These are phyloP conservation scores for Tetragnatha versicolor DNA, from an alignment of 1,140 invertebrate genomes.

Conservation along the genomic window DNA sequence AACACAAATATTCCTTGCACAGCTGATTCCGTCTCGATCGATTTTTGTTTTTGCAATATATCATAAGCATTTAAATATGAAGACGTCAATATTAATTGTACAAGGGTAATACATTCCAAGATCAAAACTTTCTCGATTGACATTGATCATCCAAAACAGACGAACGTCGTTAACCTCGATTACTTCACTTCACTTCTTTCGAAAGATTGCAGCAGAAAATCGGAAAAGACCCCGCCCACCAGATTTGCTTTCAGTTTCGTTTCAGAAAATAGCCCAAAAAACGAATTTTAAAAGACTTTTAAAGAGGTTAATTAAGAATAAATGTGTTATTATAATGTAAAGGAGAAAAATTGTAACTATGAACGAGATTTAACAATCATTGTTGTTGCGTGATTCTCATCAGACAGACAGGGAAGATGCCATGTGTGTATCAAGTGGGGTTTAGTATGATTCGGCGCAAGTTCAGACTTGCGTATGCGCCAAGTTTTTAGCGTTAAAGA, in stretches of 20 bases:
- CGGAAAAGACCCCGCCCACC: conserved; percentile 29
- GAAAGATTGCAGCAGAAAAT: neutral
- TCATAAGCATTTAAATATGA: conserved; percentile 31
- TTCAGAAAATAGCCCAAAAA: too few species aligned
- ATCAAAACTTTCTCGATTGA: conserved; percentile 52
- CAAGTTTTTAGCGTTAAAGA: too few species aligned
- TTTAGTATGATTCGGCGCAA: too few species aligned
- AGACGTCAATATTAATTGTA: conserved; percentile 9
- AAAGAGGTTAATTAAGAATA: neutral
- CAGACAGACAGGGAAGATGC: too few species aligned
- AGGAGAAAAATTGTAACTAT: too few species aligned
- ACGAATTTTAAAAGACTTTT: neutral
- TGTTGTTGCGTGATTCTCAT: too few species aligned
- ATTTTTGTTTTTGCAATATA: conserved; percentile 36
- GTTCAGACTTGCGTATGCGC: too few species aligned
- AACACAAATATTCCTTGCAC: conserved; percentile 14
- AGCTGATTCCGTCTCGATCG: neutral
- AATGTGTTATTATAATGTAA: too few species aligned
- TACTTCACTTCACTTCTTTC: conserved; percentile 37
- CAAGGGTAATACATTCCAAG: conserved; percentile 39
- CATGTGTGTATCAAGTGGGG: too few species aligned
- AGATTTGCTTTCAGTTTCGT: conserved; percentile 30
- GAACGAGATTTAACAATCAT: too few species aligned
- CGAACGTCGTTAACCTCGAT: conserved; percentile 53
- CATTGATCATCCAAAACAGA: conserved; percentile 53